Evolutionary conservation across 2,113 vertebrate genomes (phyloP).

Genomic region (Alethe castanea): DNA sequence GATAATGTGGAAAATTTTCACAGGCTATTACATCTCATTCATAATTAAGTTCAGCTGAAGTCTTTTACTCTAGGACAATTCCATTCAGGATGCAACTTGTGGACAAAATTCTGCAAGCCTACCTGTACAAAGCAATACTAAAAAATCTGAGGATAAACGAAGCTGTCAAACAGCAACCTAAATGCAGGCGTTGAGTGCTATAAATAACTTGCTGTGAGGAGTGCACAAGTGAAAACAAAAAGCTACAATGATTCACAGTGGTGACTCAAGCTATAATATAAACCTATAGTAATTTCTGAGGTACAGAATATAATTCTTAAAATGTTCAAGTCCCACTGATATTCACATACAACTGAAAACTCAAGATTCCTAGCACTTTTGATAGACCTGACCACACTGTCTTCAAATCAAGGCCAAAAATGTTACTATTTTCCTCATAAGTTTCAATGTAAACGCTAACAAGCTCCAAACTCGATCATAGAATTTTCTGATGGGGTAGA

Average conservation of each 20-base stretch:
- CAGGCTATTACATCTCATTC: background rate
- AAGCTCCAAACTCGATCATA: background rate
- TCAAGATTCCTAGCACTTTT: background rate
- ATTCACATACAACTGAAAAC: background rate
- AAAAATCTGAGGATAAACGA: background rate
- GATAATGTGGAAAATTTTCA: background rate
- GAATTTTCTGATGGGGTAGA: background rate
- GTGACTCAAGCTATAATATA: background rate
- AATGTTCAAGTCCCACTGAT: background rate
- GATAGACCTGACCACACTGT: background rate
- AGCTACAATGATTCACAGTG: background rate
- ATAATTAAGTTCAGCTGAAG: background rate
- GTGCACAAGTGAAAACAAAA: background rate
- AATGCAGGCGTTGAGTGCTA: background rate
- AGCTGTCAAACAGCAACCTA: background rate
- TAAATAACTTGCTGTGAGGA: background rate
- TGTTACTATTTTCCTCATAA: background rate
- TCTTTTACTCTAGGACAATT: background rate
- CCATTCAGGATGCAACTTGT: background rate
- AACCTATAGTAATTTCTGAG: background rate
- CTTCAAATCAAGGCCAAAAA: background rate
- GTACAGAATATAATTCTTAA: background rate
- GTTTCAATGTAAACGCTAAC: background rate
- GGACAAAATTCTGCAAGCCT: background rate
- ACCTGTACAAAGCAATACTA: background rate